Base-by-base conservation (phyloP, 2,888 invertebrate genomes). In the Cheilosia variabilis region DNA sequence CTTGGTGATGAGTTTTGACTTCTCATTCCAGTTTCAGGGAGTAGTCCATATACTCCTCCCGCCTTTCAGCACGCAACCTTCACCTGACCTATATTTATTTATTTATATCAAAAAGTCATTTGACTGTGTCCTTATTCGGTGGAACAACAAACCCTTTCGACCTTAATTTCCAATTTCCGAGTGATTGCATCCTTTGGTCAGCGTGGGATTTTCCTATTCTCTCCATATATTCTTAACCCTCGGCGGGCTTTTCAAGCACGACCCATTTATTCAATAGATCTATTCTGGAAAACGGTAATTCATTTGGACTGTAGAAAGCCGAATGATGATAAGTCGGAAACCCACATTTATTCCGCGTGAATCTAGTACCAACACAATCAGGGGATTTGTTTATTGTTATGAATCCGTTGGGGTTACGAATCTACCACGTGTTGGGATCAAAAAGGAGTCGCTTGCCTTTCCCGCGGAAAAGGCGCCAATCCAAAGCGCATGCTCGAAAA, bases 401-500 rank as follows among this genome's bases (percentile, higher is more conserved):
- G 13, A 60, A 6, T 60, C 0, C n/a, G n/a, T n/a, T 60, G 5
- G 10, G 19, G 72, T 37, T 34, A 62, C 17, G 10, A 17, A 1
- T 19, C 4, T 9, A 24, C 2, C 55, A 81, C 53, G 53, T 62
- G 50, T 37, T 19, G 19, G 57, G 17, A 19, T 10, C n/a, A 31
- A 17, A 31, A 45, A 66, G 27, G 4, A 37, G 3, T 37, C 13
- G 37, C 4, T 6, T 57, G 5, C 7, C 5, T 78, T 76, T 82
- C 82, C 71, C 82, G 82, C 82, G 55, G 10, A 78, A 82, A 82
- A 47, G 53, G 4, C 10, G 1, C 0, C 0, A 2, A n/a, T 4
- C 0, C 0, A 72, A n/a, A 19, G 71, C 77, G 77, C 82, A 72
- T 60, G 66, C 13, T 37, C 53, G 2, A n/a, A 31, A 58, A 82